Conservation (phyloP, 2,113 vertebrate species). For the Lontra canadensis region DNA sequence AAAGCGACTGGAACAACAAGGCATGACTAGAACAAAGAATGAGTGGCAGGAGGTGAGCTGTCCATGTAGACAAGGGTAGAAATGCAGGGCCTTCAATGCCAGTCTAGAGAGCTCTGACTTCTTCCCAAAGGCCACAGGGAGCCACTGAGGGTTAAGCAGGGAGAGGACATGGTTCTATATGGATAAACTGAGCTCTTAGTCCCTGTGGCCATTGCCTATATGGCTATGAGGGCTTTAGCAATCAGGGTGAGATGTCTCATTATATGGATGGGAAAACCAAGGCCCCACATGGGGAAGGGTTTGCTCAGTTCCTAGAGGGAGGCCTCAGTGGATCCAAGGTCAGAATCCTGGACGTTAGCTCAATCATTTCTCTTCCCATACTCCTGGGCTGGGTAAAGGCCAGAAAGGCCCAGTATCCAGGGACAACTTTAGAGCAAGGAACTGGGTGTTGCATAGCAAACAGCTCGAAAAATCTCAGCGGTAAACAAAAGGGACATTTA, state of each 20-base stretch:
- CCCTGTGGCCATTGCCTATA: background rate
- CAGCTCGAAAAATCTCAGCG: background rate
- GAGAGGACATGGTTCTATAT: background rate
- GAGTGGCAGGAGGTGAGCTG: background rate
- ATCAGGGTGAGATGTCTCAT: background rate
- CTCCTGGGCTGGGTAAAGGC: background rate
- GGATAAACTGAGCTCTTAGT: background rate
- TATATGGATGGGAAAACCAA: background rate
- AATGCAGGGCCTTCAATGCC: background rate
- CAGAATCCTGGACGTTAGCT: background rate
- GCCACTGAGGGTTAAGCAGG: background rate
- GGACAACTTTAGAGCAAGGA: background rate
- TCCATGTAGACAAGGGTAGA: no score
- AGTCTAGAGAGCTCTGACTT: background rate
- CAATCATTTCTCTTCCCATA: background rate
- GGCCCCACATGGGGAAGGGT: background rate
- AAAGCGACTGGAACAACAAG: background rate
- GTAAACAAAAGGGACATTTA: background rate
- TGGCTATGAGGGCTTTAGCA: background rate
- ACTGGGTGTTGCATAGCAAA: background rate
- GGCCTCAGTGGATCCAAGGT: background rate
- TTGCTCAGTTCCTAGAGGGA: background rate
- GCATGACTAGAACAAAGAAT: background rate
- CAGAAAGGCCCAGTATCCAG: background rate
- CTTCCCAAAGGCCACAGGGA: background rate